These are phyloP conservation scores for Megalops cyprinoides DNA, from an alignment of 2,797 vertebrate genomes.

Conservation along the genomic window DNA sequence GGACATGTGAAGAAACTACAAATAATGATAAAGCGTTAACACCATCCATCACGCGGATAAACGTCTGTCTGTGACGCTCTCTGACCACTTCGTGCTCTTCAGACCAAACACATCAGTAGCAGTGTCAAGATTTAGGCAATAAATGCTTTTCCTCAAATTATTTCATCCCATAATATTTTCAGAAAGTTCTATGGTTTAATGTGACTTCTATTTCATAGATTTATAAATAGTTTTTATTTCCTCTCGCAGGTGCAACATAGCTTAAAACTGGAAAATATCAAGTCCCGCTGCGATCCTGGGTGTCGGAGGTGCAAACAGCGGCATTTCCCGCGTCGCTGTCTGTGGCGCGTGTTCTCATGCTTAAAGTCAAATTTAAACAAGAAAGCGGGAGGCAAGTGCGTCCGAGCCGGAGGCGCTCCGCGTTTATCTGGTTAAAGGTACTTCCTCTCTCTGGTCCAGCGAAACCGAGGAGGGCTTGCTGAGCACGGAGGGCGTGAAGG, in stretches of 20 bases:
- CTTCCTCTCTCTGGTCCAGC: slow-evolving; percentile 96
- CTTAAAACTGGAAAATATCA: slow-evolving; percentile 18
- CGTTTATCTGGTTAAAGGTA: slow-evolving; percentile 94
- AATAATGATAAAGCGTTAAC: slow-evolving; percentile 56
- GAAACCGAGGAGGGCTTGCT: slow-evolving; percentile 91
- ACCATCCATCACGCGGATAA: slow-evolving; percentile 58
- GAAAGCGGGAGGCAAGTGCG: not conserved
- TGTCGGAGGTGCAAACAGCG: slow-evolving; percentile 17
- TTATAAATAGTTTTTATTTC: slow-evolving; percentile 26
- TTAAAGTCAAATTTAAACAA: slow-evolving; percentile 45
- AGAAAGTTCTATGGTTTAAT: not conserved
- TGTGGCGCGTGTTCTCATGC: slow-evolving; percentile 54
- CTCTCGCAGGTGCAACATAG: slow-evolving; percentile 31
- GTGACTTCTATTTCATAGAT: slow-evolving; percentile 23
- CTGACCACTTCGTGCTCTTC: too few species aligned
- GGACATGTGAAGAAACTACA: slow-evolving; percentile 52
- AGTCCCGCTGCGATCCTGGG: slow-evolving; percentile 7
- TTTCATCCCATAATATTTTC: not conserved
- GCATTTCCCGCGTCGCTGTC: slow-evolving; percentile 25
- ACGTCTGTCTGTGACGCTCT: slow-evolving; percentile 35
- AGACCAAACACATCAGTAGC: slow-evolving; percentile 48
- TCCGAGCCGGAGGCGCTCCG: slow-evolving; percentile 9
- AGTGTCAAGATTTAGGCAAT: not conserved
- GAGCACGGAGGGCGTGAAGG: slow-evolving; percentile 93
- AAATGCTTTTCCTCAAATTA: slow-evolving; percentile 6